Base-by-base conservation (phyloP, 2,888 invertebrate species). In the Chymomyza caudatula region DNA sequence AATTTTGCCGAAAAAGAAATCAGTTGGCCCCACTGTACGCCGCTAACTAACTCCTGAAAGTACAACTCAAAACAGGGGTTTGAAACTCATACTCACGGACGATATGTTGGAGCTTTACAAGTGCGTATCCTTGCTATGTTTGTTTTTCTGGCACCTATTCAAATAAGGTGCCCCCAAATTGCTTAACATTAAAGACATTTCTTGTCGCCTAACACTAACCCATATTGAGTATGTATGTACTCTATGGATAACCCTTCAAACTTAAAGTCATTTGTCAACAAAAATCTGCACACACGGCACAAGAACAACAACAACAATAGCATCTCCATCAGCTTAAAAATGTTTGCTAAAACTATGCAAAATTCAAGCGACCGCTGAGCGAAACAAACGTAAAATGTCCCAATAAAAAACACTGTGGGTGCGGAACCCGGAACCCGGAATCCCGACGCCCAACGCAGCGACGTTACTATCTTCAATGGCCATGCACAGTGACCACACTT, bases 231-330 rank as follows among this genome's bases (percentile, higher is more conserved):
- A 25, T 3, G 6, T 25, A 25, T 25, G 25, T 25, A 2, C 3
- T 65, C 57, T 11, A 5, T 15, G 15, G 2, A 23, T 13, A 53
- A 25, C 22, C 22, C 53, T 37, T 37, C 1, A 37, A 67, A 68
- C 65, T 79, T 79, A 69, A 70, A 74, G 77, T 80, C 80, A 71
- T 83, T 78, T 78, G 80, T 78, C 84, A 78, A 85, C 80, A 71
- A 5, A 29, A 60, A 37, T 49, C 29, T 11, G 29, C 29, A 11
- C 29, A 37, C 29, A 37, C 15, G 17, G 17, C 44, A 17, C 17
- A 17, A 47, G n/a, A 47, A 47, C 5, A 17, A 17, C 44, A 47
- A 47, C 44, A 15, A 5, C 44, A 47, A 53, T 54, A 63, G 43
- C 59, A 49, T 29, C 19, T 11, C 11, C 29, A 8, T 37, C 29